Evolutionary conservation across 1,140 invertebrate genomes (phyloP), one percentile per base, ranked within the genome.

Genomic region (Yoshiicerus persimilis): DNA sequence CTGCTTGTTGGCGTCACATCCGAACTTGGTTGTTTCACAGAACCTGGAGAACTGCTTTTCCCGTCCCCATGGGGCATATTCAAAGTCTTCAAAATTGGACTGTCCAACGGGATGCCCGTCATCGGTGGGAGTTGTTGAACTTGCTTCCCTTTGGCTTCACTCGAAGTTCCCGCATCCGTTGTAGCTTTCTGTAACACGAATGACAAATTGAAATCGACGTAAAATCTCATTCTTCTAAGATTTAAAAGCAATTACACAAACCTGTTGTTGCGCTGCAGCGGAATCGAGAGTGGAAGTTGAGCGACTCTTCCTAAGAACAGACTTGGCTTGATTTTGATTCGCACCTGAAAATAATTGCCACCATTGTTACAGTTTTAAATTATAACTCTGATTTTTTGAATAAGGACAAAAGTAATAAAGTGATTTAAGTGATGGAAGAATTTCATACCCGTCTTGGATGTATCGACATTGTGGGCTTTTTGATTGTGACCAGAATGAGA

Each of bases 281-380:
- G 90, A 89, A 56, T 91, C 90, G 8, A 91, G 62, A 4, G 89
- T 91, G 11, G 90, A 91, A 39, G 90, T 90, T 56, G 90, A 91
- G 25, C 90, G 88, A 87, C 90, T 90, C 62, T 91, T 91, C 36
- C 90, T 84, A 86, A 91, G 87, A 70, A 91, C 90, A 41, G 90
- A 91, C 47, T 87, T 87, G 20, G 56, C 85, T 89, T 89, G 80
- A 36, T 84, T 86, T 88, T 87, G 77, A 62, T 39, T 86, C 30
- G 47, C 77, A 84, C 38, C 89, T 87, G 70, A 10, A 84, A 25
- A 32, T 13, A 39, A 23, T n/a, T n/a, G n/a, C n/a, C n/a, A 16
- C 16, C 16, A 70, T 20, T 2, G 27, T 70, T 27, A 30, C 10
- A 10, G 10, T 30, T 0, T 30, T 32, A 2, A 16, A 70, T 20